These are phyloP conservation scores for Hyperopisus bebe DNA, from an alignment of 2,113 vertebrate species.

Conservation along the genomic window DNA sequence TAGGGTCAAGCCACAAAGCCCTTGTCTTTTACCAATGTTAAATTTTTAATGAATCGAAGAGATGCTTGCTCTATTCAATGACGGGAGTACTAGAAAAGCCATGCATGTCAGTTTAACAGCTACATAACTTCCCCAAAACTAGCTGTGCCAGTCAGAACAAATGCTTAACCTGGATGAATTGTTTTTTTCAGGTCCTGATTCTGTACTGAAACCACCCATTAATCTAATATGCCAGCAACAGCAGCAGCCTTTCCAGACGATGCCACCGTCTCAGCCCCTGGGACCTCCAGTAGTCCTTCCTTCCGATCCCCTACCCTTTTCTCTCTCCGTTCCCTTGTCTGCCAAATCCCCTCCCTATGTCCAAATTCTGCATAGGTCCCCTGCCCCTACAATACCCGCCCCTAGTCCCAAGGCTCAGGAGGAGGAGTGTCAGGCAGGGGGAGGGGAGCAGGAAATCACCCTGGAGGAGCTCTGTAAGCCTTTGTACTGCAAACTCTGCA, in stretches of 20 bases:
- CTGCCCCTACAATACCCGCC: slow-evolving; percentile 45
- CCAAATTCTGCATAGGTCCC: slow-evolving; percentile 66
- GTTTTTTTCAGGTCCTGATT: slow-evolving; percentile 53
- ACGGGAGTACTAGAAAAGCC: neutral
- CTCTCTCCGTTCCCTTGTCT: slow-evolving; percentile 50
- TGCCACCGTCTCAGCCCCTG: slow-evolving; percentile 66
- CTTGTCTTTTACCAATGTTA: neutral
- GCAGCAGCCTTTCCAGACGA: slow-evolving; percentile 62
- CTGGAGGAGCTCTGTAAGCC: slow-evolving; percentile 94
- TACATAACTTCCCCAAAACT: neutral
- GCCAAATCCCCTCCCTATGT: slow-evolving; percentile 43
- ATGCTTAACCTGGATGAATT: slow-evolving; percentile 13
- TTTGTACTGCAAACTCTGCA: slow-evolving; percentile 97
- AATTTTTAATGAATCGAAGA: neutral
- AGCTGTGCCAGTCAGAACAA: neutral
- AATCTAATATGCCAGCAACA: slow-evolving; percentile 66
- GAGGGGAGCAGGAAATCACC: slow-evolving; percentile 73
- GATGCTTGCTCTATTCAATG: neutral
- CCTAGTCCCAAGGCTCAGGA: slow-evolving; percentile 69
- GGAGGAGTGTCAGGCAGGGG: slow-evolving; percentile 63
- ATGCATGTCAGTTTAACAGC: neutral
- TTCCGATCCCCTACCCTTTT: slow-evolving; percentile 38
- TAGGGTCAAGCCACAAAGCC: neutral
- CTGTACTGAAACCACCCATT: slow-evolving; percentile 55
- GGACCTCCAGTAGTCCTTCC: slow-evolving; percentile 45